These are phyloP conservation scores for Clinocottus analis DNA, from an alignment of 2,113 vertebrate genomes.

Conservation along the genomic window DNA sequence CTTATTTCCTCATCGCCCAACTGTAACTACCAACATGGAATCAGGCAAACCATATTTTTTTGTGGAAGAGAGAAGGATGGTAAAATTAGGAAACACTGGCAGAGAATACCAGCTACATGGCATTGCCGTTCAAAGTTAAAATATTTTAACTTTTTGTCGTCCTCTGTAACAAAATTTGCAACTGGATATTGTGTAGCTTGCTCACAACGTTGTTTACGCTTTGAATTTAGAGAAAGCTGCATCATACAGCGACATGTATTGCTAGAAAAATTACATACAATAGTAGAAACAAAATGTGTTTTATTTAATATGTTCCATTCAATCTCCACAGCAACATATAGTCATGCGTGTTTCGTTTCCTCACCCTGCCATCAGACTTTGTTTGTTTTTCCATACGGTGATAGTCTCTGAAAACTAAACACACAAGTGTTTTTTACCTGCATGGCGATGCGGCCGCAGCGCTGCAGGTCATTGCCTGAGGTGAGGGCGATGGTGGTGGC, in stretches of 20 bases:
- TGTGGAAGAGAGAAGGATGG: too few species aligned
- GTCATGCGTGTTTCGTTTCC: not conserved
- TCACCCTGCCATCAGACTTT: not conserved
- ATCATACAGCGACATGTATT: not conserved
- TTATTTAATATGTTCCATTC: too few species aligned
- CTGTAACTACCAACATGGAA: too few species aligned
- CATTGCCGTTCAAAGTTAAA: not conserved
- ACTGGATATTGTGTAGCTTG: not conserved
- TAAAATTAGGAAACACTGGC: not conserved
- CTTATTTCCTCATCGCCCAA: not conserved
- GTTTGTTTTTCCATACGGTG: not conserved
- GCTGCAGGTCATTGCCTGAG: slow-evolving; percentile 93
- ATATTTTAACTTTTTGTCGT: not conserved
- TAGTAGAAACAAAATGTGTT: not conserved
- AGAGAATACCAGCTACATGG: not conserved
- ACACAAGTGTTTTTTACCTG: slow-evolving; percentile 82
- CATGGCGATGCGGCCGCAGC: slow-evolving; percentile 95
- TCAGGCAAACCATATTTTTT: too few species aligned
- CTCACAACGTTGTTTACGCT: not conserved
- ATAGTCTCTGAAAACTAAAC: not conserved
- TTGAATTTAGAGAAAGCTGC: not conserved
- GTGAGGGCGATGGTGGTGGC: slow-evolving; percentile 94
- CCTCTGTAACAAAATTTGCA: not conserved
- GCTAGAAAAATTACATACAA: not conserved
- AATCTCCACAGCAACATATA: not conserved